phyloP scores from a whole-genome alignment of 2,888 invertebrate genomes.

The Hermodice carunculata region DNA sequence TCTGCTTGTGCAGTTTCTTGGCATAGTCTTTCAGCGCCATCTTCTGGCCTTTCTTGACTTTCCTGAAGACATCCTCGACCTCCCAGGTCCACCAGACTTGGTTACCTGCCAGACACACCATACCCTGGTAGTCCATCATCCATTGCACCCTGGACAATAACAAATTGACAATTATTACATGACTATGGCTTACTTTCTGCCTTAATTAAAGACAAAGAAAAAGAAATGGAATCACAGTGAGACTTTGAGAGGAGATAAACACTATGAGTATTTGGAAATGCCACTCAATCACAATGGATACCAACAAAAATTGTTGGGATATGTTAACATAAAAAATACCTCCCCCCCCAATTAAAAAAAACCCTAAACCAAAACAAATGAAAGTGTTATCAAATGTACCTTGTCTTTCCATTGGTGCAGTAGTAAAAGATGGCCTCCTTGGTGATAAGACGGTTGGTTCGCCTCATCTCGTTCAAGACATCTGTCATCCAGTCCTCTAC shows the following conservation, averaged over 20 bases:
- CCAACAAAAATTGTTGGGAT: too few species aligned
- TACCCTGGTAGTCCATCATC: slow-evolving; percentile 91
- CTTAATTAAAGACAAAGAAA: too few species aligned
- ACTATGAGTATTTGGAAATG: too few species aligned
- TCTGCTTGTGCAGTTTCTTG: slow-evolving; percentile 82
- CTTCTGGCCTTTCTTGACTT: slow-evolving; percentile 76
- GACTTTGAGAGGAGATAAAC: too few species aligned
- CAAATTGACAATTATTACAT: too few species aligned
- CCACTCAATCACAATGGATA: too few species aligned
- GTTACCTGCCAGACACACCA: slow-evolving; percentile 87
- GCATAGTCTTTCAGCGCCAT: slow-evolving; percentile 93
- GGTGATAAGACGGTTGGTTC: slow-evolving; percentile 84
- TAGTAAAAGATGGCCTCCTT: slow-evolving; percentile 91
- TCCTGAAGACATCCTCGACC: slow-evolving; percentile 88
- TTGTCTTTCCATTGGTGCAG: slow-evolving; percentile 79
- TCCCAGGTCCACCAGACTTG: slow-evolving; percentile 97
- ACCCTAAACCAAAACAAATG: too few species aligned
- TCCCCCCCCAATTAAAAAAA: too few species aligned
- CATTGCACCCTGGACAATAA: slow-evolving; percentile 84
- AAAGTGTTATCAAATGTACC: too few species aligned
- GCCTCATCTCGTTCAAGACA: slow-evolving; percentile 86
- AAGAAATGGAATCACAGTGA: too few species aligned
- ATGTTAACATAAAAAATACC: too few species aligned
- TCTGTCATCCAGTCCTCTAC: slow-evolving; percentile 95
- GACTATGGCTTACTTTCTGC: too few species aligned